phyloP scores from a whole-genome alignment of 2,888 invertebrate species.

The Rutpela maculata region DNA sequence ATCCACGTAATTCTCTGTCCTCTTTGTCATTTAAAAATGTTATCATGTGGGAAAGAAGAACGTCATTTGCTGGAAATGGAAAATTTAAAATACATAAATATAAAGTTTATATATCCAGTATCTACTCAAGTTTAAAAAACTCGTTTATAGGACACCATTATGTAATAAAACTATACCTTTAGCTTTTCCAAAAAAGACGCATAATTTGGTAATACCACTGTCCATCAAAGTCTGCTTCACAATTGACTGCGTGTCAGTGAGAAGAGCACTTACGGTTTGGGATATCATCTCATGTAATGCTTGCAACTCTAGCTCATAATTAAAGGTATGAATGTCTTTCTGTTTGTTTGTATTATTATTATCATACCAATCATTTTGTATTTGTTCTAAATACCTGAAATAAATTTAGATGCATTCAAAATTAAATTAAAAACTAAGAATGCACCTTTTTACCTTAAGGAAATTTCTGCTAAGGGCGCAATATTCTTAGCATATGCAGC shows the following conservation, averaged over 20 bases:
- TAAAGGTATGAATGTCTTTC: slow-evolving; percentile 82
- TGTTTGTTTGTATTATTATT: slow-evolving; percentile 64
- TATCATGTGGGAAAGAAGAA: slow-evolving; percentile 96
- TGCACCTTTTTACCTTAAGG: slow-evolving; percentile 77
- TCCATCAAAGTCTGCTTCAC: slow-evolving; percentile 95
- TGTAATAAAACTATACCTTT: slow-evolving; percentile 79
- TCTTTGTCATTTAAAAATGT: slow-evolving; percentile 98
- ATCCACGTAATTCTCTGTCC: slow-evolving; percentile 92
- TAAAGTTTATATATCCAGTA: background rate
- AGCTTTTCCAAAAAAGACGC: slow-evolving; percentile 96
- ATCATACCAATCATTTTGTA: slow-evolving; percentile 78
- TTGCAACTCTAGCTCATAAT: slow-evolving; percentile 90
- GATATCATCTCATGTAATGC: slow-evolving; percentile 95
- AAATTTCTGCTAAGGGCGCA: slow-evolving; percentile 90
- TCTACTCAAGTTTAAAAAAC: no score
- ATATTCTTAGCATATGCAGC: slow-evolving; percentile 94
- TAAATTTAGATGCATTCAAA: slow-evolving; percentile 17
- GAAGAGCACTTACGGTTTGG: slow-evolving; percentile 89
- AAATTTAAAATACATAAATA: background rate
- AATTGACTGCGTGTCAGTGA: slow-evolving; percentile 92
- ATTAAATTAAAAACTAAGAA: slow-evolving; percentile 5
- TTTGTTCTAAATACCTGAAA: slow-evolving; percentile 83
- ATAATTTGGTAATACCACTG: slow-evolving; percentile 92
- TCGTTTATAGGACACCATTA: background rate
- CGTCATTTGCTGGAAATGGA: slow-evolving; percentile 89